These are phyloP conservation scores for Coturnix japonica DNA, from an alignment of 2,113 vertebrate species.

Conservation along the genomic window DNA sequence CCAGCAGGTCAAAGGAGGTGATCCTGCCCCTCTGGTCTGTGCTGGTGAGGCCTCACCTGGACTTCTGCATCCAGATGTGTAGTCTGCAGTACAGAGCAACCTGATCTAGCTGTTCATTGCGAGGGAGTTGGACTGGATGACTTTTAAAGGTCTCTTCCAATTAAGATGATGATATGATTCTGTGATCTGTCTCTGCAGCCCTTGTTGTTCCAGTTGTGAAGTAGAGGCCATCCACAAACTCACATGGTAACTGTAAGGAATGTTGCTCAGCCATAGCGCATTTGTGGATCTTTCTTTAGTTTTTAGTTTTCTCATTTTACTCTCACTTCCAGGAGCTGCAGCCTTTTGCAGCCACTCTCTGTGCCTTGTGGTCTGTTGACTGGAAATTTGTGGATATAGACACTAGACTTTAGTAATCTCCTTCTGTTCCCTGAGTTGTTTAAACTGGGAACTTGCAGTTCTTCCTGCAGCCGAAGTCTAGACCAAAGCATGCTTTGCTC, in stretches of 20 bases:
- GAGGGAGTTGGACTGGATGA: too few relatives aligned
- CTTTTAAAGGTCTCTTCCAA: too few relatives aligned
- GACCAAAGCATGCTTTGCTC: neutral
- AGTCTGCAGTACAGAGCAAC: too few relatives aligned
- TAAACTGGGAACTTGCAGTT: neutral
- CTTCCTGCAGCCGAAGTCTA: neutral
- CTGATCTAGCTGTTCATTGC: too few relatives aligned
- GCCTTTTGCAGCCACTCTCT: neutral
- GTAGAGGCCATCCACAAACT: neutral
- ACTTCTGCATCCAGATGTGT: too few relatives aligned
- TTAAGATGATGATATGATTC: too few relatives aligned
- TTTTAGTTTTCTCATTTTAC: neutral
- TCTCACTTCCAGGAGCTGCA: neutral
- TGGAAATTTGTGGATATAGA: rapidly evolving
- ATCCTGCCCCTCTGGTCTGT: too few relatives aligned
- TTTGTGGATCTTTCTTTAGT: neutral
- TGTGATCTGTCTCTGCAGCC: neutral
- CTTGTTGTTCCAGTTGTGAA: neutral
- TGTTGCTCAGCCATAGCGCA: neutral
- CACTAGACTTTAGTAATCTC: neutral
- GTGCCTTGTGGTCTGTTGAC: rapidly evolving
- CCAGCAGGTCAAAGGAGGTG: too few relatives aligned
- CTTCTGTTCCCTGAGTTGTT: rapidly evolving
- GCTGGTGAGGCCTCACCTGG: too few relatives aligned
- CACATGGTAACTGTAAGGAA: neutral